These are phyloP conservation scores for Sialis lutaria DNA, from an alignment of 2,888 invertebrate genomes.

Conservation along the genomic window DNA sequence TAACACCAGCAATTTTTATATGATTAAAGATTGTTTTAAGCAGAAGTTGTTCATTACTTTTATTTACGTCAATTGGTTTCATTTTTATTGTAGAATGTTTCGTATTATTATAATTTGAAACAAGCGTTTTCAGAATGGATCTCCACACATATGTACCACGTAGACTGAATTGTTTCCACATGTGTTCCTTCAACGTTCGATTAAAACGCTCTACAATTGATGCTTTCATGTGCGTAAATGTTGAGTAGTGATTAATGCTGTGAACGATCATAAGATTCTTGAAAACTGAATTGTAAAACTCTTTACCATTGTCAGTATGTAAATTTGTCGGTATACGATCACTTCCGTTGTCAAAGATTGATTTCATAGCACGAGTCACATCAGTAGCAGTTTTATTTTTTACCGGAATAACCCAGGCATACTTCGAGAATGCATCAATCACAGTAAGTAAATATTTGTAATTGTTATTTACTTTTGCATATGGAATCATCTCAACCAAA, in stretches of 20 bases:
- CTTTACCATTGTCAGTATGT: slow-evolving; percentile 17
- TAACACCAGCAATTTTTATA: slow-evolving; percentile 11
- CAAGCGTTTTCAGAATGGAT: slow-evolving; percentile 1
- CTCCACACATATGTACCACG: slow-evolving; percentile 16
- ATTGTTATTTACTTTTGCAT: slow-evolving; percentile 16
- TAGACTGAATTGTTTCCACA: slow-evolving; percentile 16
- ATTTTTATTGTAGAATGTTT: slow-evolving; percentile 17
- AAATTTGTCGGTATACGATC: slow-evolving; percentile 12
- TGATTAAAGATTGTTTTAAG: slow-evolving; percentile 12
- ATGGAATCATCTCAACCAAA: slow-evolving; percentile 18
- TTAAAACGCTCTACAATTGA: slow-evolving; percentile 12
- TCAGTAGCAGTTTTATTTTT: slow-evolving; percentile 18
- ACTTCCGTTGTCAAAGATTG: background rate
- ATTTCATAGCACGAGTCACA: slow-evolving; percentile 8
- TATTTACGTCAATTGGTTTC: slow-evolving; percentile 16
- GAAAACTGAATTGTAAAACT: slow-evolving; percentile 16
- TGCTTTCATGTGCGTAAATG: background rate
- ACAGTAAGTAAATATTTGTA: slow-evolving; percentile 19
- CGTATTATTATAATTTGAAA: background rate
- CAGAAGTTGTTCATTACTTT: slow-evolving; percentile 14
- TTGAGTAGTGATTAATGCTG: background rate
- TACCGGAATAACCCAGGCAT: slow-evolving; percentile 18
- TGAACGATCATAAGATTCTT: slow-evolving; percentile 12
- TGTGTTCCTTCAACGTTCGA: slow-evolving; percentile 12
- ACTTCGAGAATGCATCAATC: slow-evolving; percentile 23